These are phyloP conservation scores for Spinibarbus caldwelli DNA, from an alignment of 2,797 vertebrate species.

Conservation along the genomic window DNA sequence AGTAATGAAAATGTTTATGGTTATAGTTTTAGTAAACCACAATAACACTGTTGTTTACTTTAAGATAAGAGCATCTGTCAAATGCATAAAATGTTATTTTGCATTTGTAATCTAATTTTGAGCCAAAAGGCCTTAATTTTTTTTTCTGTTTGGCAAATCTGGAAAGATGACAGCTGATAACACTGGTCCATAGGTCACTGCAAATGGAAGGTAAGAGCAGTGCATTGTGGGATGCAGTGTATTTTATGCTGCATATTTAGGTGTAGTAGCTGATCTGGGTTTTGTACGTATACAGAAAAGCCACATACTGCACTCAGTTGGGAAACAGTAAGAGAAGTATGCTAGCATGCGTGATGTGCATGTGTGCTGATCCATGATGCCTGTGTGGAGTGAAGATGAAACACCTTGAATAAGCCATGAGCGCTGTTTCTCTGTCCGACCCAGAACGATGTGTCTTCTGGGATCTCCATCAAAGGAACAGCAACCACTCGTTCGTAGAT, in stretches of 20 bases:
- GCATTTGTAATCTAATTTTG: neutral
- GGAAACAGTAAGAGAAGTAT: neutral
- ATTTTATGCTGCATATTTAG: neutral
- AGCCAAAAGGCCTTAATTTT: no score
- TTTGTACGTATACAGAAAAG: neutral
- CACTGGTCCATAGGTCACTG: neutral
- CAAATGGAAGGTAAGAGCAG: neutral
- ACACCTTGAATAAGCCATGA: slow-evolving; percentile 89
- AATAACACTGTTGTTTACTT: neutral
- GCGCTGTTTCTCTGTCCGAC: slow-evolving; percentile 86
- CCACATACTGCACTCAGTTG: neutral
- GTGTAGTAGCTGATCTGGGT: neutral
- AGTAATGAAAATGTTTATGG: neutral
- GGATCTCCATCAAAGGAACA: slow-evolving; percentile 81
- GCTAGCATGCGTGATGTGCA: neutral
- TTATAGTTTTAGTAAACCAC: neutral
- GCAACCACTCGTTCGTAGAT: slow-evolving; percentile 88
- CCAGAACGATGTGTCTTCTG: slow-evolving; percentile 82
- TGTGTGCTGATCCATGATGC: neutral
- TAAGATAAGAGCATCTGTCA: neutral
- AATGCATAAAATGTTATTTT: neutral
- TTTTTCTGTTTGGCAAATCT: neutral
- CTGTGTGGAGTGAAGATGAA: neutral
- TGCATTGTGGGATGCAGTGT: neutral
- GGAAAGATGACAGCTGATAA: no score